Evolutionary conservation across 2,888 invertebrate genomes (phyloP).

Genomic region (Bruchidius siliquastri): DNA sequence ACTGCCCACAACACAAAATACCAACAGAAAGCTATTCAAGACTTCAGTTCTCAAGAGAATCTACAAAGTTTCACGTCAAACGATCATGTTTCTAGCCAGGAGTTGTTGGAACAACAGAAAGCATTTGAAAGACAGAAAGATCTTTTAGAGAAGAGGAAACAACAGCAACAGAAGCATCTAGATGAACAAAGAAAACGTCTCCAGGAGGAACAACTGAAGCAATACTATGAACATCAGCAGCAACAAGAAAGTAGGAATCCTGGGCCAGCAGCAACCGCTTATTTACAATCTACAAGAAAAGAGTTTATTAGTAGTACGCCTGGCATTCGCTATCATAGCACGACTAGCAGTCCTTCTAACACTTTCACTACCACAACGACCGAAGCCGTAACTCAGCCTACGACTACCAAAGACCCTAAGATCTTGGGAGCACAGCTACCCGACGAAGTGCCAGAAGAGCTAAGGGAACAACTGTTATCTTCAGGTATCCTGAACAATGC

Average conservation of each 20-base stretch:
- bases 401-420: slow-evolving; percentile 51
- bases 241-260: slow-evolving; percentile 47
- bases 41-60: slow-evolving; percentile 23
- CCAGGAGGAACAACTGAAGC: slow-evolving; percentile 39
- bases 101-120: slow-evolving; percentile 8
- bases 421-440: slow-evolving; percentile 61
- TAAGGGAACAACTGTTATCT: slow-evolving; percentile 74
- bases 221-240: slow-evolving; percentile 40
- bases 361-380: slow-evolving; percentile 50
- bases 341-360: slow-evolving; percentile 34
- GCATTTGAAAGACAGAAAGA: background rate
- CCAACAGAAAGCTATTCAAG: slow-evolving; percentile 34
- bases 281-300: slow-evolving; percentile 18
- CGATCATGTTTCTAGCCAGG: slow-evolving; percentile 13
- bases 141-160: slow-evolving; percentile 12
- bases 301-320: slow-evolving; percentile 21
- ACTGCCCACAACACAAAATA: slow-evolving; percentile 26
- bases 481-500: slow-evolving; percentile 85
- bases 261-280: slow-evolving; percentile 9
- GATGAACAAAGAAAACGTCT: slow-evolving; percentile 28
- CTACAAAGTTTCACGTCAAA: slow-evolving; percentile 17
- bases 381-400: slow-evolving; percentile 45
- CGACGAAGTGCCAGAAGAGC: slow-evolving; percentile 84
- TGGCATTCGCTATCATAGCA: slow-evolving; percentile 12
- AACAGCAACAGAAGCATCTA: slow-evolving; percentile 25